phyloP scores from a whole-genome alignment of 2,888 invertebrate genomes.

The Polydrusus cervinus region DNA sequence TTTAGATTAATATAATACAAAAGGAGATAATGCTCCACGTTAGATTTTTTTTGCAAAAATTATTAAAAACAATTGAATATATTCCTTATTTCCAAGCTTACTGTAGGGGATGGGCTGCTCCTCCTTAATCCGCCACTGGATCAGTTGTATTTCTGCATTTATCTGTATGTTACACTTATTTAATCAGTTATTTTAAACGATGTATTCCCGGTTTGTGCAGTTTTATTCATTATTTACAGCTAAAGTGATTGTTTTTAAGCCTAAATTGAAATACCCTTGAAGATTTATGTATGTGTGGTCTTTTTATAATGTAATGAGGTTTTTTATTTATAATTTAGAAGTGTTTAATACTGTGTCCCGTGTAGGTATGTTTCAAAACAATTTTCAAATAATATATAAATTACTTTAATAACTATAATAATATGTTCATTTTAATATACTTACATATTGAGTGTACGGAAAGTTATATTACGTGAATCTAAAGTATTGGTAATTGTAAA shows the following conservation, averaged over 20 bases:
- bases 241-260: slow-evolving; percentile 25
- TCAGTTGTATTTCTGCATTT: slow-evolving; percentile 45
- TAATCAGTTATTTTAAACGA: slow-evolving; percentile 40
- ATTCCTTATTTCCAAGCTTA: too few species aligned
- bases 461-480: too few species aligned
- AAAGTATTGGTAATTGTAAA: too few species aligned
- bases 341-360: neutral
- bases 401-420: too few species aligned
- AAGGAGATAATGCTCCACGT: too few species aligned
- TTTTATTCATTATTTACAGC: slow-evolving; percentile 37
- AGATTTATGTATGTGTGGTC: slow-evolving; percentile 22
- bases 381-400: neutral
- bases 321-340: neutral
- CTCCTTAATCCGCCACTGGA: neutral
- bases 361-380: slow-evolving; percentile 2
- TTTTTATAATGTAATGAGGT: neutral
- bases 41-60: too few species aligned
- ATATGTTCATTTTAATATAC: too few species aligned
- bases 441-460: too few species aligned
- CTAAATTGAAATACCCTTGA: slow-evolving; percentile 42
- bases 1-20: too few species aligned
- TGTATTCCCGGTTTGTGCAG: slow-evolving; percentile 44
- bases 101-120: too few species aligned
- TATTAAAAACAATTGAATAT: too few species aligned
- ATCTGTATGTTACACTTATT: slow-evolving; percentile 40